Evolutionary conservation across 2,797 vertebrate genomes (phyloP).

Genomic region (Amazonetta brasiliensis): DNA sequence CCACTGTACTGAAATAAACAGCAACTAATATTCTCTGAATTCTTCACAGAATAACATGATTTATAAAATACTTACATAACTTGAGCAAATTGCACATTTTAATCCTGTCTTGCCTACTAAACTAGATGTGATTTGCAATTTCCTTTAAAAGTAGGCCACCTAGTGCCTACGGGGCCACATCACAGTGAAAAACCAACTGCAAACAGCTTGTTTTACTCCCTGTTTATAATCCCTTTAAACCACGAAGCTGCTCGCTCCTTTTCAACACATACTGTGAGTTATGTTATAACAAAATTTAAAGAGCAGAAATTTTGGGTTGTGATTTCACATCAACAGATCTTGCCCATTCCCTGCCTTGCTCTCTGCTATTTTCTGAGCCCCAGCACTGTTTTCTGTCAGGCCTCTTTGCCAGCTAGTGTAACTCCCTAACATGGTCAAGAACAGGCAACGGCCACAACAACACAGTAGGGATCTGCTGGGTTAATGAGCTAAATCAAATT

Average conservation of each 20-base stretch:
- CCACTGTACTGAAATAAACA: neutral
- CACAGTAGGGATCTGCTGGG: neutral
- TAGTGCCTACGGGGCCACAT: conserved; percentile 15
- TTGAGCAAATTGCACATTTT: neutral
- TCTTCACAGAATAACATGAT: neutral
- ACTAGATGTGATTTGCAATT: neutral
- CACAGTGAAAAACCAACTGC: neutral
- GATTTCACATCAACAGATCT: neutral
- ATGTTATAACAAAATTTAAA: neutral
- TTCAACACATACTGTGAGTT: neutral
- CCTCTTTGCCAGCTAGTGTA: neutral
- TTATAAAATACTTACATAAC: neutral
- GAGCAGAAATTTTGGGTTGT: neutral
- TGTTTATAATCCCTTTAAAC: neutral
- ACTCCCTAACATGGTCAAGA: neutral
- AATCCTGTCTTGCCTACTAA: neutral
- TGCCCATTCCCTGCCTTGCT: neutral
- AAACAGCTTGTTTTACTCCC: neutral
- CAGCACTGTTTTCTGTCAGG: neutral
- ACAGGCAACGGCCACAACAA: neutral
- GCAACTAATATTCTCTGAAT: neutral
- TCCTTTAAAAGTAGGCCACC: conserved; percentile 53
- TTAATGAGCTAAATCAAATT: neutral
- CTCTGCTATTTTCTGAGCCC: neutral
- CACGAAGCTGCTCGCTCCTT: neutral